Evolutionary conservation across 2,113 vertebrate species (phyloP), one percentile per base, ranked within the genome.

Genomic region (Saguinus imperator): DNA sequence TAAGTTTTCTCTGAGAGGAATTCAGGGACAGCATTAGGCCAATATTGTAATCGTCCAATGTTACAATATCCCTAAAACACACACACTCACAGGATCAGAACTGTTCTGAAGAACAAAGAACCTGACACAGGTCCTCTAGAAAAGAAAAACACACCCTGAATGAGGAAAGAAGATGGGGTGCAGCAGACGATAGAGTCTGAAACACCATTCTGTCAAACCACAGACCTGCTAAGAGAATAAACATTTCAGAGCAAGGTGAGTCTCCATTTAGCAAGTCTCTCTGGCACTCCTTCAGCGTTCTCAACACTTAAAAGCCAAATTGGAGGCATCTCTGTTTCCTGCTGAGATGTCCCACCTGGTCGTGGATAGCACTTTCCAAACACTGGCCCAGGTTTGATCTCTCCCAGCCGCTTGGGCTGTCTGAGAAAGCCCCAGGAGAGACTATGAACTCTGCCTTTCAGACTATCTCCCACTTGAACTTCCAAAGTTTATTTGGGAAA

Each of bases 301-400:
- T 87, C 96, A 66, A 93, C 66, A 75, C 97, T 98, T 97, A 87
- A 98, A 96, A 98, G 97, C 94, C 94, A 94, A 95, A 80, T 61
- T 91, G 66, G 80, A 97, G 97, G 92, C 95, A 83, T 98, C 92
- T 93, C 95, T 87, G 91, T 97, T 94, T 94, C 92, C 87, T 70
- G 64, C 92, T 98, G 98, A 98, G 82, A 76, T 29, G 43, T 98
- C 95, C 97, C 98, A 98, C 97, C 98, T 98, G 98, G 89, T 76
- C 90, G 92, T 75, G 12, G 2, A 92, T 93, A 83, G 87, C 45
- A 16, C 45, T 96, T 97, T 97, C 96, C 96, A 98, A 98, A 98
- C 96, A 98, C 2, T 91, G 91, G 73, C 81, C 94, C 84, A 85
- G 87, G 96, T 92, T 98, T 98, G 97, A 98, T 95, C 80, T 75